Conservation (phyloP, 1,140 invertebrate species). For the Aphelinus atriplicis region DNA sequence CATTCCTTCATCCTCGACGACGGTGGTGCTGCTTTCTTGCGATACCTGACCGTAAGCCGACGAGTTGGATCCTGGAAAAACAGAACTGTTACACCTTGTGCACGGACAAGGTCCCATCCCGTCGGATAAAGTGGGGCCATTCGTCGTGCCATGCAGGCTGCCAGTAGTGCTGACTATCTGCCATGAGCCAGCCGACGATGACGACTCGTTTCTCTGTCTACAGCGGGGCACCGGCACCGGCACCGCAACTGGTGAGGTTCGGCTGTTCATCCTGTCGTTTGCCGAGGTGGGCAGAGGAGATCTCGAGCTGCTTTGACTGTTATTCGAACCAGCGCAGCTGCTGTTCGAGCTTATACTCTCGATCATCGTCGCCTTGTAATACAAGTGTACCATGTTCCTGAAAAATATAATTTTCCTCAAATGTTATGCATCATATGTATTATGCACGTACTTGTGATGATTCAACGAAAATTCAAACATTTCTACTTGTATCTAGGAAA, state of each 20-base stretch:
- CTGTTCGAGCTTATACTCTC: slow-evolving; percentile 45
- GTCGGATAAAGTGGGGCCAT: slow-evolving; percentile 59
- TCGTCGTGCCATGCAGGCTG: slow-evolving; percentile 70
- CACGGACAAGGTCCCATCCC: slow-evolving; percentile 45
- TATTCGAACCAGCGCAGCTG: slow-evolving; percentile 43
- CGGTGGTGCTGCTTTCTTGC: slow-evolving; percentile 62
- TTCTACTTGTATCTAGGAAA: too few relatives aligned
- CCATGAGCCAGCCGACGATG: slow-evolving; percentile 72
- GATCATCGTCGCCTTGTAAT: too few relatives aligned
- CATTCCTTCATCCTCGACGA: slow-evolving; percentile 61
- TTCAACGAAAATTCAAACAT: too few relatives aligned
- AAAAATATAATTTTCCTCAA: slow-evolving; percentile 8
- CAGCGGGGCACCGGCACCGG: slow-evolving; percentile 57
- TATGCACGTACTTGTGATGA: too few relatives aligned
- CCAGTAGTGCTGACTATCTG: slow-evolving; percentile 76
- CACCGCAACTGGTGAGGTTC: slow-evolving; percentile 72
- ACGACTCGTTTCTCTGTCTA: slow-evolving; percentile 71
- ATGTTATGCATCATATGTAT: neutral
- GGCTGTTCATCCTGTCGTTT: slow-evolving; percentile 44
- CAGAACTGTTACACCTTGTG: neutral
- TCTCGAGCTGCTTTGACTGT: slow-evolving; percentile 47
- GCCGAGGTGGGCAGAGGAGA: slow-evolving; percentile 52
- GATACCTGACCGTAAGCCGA: slow-evolving; percentile 52
- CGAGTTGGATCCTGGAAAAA: slow-evolving; percentile 13
- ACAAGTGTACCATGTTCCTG: slow-evolving; percentile 53